Base-by-base conservation (phyloP, 2,113 vertebrate species). In the Takifugu flavidus region DNA sequence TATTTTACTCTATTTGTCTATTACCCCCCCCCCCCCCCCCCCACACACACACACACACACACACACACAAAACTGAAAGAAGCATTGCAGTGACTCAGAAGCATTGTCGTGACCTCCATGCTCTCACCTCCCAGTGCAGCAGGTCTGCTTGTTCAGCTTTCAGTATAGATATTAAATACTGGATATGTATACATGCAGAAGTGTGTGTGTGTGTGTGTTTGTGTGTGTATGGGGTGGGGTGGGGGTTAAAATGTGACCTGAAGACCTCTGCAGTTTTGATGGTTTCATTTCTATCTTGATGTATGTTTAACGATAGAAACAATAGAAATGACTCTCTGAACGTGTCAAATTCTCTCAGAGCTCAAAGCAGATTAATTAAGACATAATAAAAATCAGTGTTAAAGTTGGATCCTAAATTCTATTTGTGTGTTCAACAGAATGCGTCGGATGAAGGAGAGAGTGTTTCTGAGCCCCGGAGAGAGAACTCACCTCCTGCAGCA, bases 31-130 rank as follows among this genome's bases (percentile, higher is more conserved):
- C 6, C 29, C 29, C 29, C 29, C 6, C 1, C 29, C 1, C 29
- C 1, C 29, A 31, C 29, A 31, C 29, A 31, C 4, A 34, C 31
- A 34, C 31, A 34, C 31, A 34, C 31, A 34, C 31, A 34, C 45
- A 72, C 52, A 51, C 31, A 20, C 46, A 59, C 15, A 59, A 55
- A 43, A 52, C 56, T 63, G 49, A 62, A 25, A 26, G 28, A 65
- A 14, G 74, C 60, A 50, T 44, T 57, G 56, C 0, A 45, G 69
- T 82, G 74, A 82, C 70, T 82, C 70, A 77, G 77, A 73, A 77
- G 45, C 44, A 20, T 59, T 20, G 20, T 20, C 13, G 5, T 72
- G 61, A 78, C 74, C 65, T 73, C 15, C 0, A 66, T 31, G 53
- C 52, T 31, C 50, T n/a, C 12, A 0, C 31, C 56, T 53, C 42